These are phyloP conservation scores for Eulemur macaco DNA, from an alignment of 2,113 vertebrate species.

Conservation along the genomic window DNA sequence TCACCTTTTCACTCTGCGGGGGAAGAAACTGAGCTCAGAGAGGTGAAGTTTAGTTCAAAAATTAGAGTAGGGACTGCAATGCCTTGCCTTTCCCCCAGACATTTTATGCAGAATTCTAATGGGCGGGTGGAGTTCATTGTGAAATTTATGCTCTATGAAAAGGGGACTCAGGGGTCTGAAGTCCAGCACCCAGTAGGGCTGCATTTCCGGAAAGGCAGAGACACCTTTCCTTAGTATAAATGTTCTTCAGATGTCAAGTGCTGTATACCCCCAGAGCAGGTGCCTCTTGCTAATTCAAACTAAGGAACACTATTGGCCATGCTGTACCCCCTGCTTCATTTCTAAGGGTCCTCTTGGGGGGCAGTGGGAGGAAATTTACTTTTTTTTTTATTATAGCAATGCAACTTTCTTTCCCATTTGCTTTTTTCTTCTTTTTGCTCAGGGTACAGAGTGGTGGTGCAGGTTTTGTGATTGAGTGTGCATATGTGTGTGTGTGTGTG, in stretches of 20 bases:
- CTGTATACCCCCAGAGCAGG: not conserved
- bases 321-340: not conserved
- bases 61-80: not conserved
- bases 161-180: not conserved
- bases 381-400: slow-evolving; percentile 49
- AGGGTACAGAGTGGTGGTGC: not conserved
- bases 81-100: not conserved
- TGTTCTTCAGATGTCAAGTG: not conserved
- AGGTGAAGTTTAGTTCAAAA: not conserved
- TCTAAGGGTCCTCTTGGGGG: not conserved
- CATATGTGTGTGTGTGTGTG: not conserved
- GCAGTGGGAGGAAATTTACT: not conserved
- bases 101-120: not conserved
- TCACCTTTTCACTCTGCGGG: not conserved
- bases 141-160: not conserved
- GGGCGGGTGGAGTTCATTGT: not conserved
- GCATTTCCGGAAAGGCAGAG: not conserved
- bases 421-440: not conserved
- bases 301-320: not conserved
- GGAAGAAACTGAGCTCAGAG: not conserved
- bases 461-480: not conserved
- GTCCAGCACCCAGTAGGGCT: not conserved
- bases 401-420: slow-evolving; percentile 33
- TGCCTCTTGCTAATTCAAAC: slow-evolving; percentile 26
- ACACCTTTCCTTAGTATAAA: not conserved